Evolutionary conservation across 2,797 vertebrate genomes (phyloP).

Genomic region (Balearica regulorum): DNA sequence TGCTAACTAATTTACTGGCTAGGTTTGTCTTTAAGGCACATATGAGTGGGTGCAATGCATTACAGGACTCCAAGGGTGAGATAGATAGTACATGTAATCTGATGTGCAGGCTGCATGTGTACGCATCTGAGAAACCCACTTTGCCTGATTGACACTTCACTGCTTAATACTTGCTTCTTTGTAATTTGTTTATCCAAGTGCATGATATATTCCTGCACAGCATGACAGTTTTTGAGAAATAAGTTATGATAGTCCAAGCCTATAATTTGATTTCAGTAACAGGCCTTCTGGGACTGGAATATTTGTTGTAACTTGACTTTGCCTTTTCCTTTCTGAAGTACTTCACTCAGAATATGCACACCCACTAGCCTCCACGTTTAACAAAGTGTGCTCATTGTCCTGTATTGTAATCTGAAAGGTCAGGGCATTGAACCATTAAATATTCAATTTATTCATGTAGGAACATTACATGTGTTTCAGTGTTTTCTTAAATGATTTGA

Average conservation of each 20-base stretch:
- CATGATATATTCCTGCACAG: constrained; percentile 7
- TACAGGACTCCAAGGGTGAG: neutral
- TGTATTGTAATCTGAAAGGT: constrained; percentile 36
- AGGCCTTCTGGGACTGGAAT: constrained; percentile 9
- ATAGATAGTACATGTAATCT: neutral
- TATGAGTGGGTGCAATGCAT: neutral
- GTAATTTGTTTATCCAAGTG: constrained; percentile 32
- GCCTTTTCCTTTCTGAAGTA: neutral
- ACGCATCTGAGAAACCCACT: neutral
- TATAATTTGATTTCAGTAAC: constrained; percentile 45
- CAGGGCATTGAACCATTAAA: constrained; percentile 22
- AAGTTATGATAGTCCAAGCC: constrained; percentile 24
- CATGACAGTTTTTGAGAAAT: neutral
- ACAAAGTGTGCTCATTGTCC: constrained; percentile 8
- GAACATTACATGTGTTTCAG: neutral
- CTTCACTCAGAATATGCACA: neutral
- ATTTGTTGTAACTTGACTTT: constrained; percentile 45
- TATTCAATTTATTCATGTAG: constrained; percentile 45
- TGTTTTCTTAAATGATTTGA: constrained; percentile 41
- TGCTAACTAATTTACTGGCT: neutral
- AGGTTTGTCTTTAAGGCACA: neutral
- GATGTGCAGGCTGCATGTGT: neutral
- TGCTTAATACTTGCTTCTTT: constrained; percentile 19
- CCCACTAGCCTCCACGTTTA: neutral
- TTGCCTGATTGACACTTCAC: neutral